A percentile compares a stretch with the other conserved stretches of the same genome.
phyloP scores from a whole-genome alignment of 2,888 invertebrate genomes.

The Nephrocerus scutellatus region DNA sequence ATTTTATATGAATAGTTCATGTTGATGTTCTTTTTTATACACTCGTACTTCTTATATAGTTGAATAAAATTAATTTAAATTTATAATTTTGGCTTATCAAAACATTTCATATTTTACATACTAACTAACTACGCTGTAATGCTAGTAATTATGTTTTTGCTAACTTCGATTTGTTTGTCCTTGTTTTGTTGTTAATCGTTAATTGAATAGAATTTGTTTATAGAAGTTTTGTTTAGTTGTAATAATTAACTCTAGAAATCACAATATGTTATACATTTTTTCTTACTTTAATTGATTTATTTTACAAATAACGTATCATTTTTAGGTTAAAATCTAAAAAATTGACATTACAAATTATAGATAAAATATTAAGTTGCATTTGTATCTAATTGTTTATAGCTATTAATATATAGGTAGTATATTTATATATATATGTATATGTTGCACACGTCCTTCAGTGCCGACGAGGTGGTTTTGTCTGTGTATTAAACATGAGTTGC shows the following conservation, averaged over 20 bases:
- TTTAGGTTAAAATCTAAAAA: too few species aligned
- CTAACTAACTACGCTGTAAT: too few species aligned
- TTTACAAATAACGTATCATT: too few species aligned
- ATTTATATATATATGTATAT: slow-evolving; percentile 8
- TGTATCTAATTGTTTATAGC: slow-evolving; percentile 4
- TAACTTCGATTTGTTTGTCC: slow-evolving; percentile 11
- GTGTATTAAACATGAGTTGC: slow-evolving; percentile 57
- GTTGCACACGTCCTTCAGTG: slow-evolving; percentile 4
- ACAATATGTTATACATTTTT: slow-evolving; percentile 40
- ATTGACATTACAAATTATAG: too few species aligned
- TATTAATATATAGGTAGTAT: slow-evolving; percentile 6
- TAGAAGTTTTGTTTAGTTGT: slow-evolving; percentile 8
- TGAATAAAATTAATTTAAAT: slow-evolving; percentile 17
- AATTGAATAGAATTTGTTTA: slow-evolving; percentile 25
- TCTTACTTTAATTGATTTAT: too few species aligned
- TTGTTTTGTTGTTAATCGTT: slow-evolving; percentile 26
- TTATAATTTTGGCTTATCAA: slow-evolving; percentile 18
- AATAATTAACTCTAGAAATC: slow-evolving; percentile 48
- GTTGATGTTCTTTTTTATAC: slow-evolving; percentile 18
- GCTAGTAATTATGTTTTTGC: too few species aligned
- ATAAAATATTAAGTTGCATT: slow-evolving; percentile 6
- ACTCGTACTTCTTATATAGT: slow-evolving; percentile 5
- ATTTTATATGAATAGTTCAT: slow-evolving; percentile 28
- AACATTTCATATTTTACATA: slow-evolving; percentile 20
- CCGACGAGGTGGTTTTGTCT: slow-evolving; percentile 3